Conservation (phyloP, 1,140 invertebrate genomes). For the Cheumatopsyche charites region DNA sequence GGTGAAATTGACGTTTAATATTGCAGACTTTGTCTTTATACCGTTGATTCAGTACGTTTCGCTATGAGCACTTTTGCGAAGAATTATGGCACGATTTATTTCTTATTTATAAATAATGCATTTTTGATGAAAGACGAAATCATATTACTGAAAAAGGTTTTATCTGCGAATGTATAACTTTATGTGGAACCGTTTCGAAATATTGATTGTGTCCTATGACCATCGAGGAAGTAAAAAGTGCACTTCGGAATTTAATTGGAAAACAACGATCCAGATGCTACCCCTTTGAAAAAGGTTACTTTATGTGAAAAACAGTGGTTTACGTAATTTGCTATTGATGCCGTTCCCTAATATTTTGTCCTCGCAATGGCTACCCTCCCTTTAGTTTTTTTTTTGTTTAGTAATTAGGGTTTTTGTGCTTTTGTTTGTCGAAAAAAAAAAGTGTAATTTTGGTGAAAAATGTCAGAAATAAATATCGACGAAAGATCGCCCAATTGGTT, state of each 20-base stretch:
- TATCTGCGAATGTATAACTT: not conserved
- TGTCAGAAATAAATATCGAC: constrained; percentile 19
- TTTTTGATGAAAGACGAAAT: not conserved
- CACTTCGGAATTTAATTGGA: constrained; percentile 24
- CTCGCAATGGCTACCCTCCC: not conserved
- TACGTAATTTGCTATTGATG: constrained; percentile 28
- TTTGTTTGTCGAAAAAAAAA: constrained; percentile 18
- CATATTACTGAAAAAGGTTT: not conserved
- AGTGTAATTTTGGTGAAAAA: constrained; percentile 24
- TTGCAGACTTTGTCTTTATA: constrained; percentile 5
- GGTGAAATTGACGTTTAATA: constrained; percentile 2
- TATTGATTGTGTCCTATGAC: constrained; percentile 7
- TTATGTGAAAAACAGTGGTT: constrained; percentile 19
- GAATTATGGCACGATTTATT: no score
- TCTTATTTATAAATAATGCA: no score
- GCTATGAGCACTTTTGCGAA: no score
- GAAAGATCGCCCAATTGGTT: constrained; percentile 16
- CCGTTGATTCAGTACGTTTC: not conserved
- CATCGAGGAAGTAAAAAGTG: constrained; percentile 6
- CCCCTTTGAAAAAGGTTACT: constrained; percentile 27
- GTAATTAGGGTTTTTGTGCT: constrained; percentile 26
- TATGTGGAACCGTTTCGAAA: not conserved
- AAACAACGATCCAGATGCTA: constrained; percentile 34
- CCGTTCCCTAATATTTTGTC: constrained; percentile 8
- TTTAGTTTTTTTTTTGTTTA: not conserved